Conservation (phyloP, 2,113 vertebrate genomes). For the Laterallus jamaicensis region DNA sequence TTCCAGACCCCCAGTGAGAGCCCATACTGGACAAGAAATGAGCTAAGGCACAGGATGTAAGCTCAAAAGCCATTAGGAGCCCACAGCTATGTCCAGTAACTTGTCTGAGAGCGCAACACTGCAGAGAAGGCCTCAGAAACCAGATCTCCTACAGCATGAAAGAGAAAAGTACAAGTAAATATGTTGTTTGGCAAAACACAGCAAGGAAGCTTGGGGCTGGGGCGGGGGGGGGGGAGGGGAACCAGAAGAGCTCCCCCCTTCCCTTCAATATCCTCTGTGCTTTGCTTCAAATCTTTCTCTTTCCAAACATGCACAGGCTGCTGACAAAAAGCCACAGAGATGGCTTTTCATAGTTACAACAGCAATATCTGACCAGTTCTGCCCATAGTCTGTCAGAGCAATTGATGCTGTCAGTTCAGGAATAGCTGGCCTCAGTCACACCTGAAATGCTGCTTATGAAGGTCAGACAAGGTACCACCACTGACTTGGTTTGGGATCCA, state of each 20-base stretch:
- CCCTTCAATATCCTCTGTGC: neutral
- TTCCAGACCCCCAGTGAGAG: neutral
- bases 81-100: neutral
- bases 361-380: neutral
- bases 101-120: neutral
- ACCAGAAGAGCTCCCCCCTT: neutral
- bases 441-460: neutral
- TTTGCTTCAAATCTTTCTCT: neutral
- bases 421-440: neutral
- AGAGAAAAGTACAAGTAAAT: neutral
- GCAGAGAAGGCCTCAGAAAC: neutral
- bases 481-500: neutral
- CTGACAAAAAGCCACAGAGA: neutral
- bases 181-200: neutral
- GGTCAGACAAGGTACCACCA: neutral
- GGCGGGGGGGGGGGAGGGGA: neutral
- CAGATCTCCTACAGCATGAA: neutral
- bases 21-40: neutral
- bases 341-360: neutral
- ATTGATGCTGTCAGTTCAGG: neutral
- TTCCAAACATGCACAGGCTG: neutral
- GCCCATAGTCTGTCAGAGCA: neutral
- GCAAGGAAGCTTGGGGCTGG: neutral
- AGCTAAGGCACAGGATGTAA: neutral
- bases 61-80: neutral